Percentiles rank a stretch among this genome's conserved stretches.
These are phyloP conservation scores for Conopomorpha cramerella DNA, from an alignment of 1,140 invertebrate species.

Conservation along the genomic window DNA sequence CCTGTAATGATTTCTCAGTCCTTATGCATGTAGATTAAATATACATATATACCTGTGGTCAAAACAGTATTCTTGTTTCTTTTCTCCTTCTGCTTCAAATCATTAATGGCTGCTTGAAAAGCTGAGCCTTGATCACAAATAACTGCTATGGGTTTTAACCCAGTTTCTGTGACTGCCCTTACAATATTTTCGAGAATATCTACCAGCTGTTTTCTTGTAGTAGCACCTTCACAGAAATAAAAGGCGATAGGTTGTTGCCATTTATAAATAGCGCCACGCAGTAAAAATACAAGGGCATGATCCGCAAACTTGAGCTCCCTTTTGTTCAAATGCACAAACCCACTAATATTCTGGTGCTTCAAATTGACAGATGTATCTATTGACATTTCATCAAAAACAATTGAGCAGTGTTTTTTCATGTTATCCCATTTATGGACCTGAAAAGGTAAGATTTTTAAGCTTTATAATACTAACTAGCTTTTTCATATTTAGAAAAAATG, in stretches of 20 bases:
- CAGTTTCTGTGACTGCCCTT: not conserved
- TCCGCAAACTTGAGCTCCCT: conserved; percentile 7
- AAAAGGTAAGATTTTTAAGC: too few relatives aligned
- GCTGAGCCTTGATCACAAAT: not conserved
- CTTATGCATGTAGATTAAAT: too few relatives aligned
- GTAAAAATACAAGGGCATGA: conserved; percentile 7
- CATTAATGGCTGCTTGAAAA: not conserved
- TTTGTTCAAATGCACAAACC: not conserved
- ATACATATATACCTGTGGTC: too few relatives aligned
- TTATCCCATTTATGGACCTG: not conserved
- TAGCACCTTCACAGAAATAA: conserved; percentile 10
- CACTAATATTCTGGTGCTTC: too few relatives aligned
- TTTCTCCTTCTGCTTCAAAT: too few relatives aligned
- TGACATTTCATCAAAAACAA: conserved; percentile 11
- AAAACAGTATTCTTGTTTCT: too few relatives aligned
- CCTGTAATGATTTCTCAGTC: too few relatives aligned
- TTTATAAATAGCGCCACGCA: conserved; percentile 8
- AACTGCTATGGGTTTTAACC: not conserved
- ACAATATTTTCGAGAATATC: conserved; percentile 7
- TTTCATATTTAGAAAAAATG: not conserved
- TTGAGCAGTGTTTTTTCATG: conserved; percentile 8
- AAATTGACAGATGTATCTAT: too few relatives aligned
- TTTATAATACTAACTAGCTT: too few relatives aligned
- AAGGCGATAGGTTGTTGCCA: conserved; percentile 9
- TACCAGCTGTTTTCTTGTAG: conserved; percentile 3